phyloP scores from a whole-genome alignment of 2,113 vertebrate genomes.

The Phalacrocorax pelagicus region DNA sequence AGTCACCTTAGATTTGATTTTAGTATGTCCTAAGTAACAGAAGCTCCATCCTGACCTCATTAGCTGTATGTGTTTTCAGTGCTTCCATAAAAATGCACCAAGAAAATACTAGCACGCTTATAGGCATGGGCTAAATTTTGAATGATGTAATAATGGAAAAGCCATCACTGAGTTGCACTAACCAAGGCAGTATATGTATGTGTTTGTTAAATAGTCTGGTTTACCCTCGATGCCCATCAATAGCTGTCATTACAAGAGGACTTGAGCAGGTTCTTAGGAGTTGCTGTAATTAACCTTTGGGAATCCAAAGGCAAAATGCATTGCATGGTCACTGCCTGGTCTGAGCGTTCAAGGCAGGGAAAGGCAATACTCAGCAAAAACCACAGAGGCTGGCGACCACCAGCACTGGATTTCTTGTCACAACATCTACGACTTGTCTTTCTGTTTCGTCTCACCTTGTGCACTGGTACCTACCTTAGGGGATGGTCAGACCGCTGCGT shows the following conservation, averaged over 20 bases:
- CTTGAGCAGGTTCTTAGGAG: not conserved
- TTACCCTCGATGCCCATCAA: not conserved
- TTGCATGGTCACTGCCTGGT: not conserved
- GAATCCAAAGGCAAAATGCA: not conserved
- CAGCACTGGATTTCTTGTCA: not conserved
- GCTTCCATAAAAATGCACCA: not conserved
- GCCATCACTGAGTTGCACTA: not conserved
- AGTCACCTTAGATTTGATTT: not conserved
- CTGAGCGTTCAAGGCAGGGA: not conserved
- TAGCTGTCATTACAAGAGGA: not conserved
- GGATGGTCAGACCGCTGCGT: no score
- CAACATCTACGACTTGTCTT: not conserved
- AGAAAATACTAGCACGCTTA: not conserved
- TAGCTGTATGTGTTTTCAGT: not conserved
- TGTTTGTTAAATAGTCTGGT: not conserved
- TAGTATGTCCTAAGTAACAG: not conserved
- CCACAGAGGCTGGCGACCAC: not conserved
- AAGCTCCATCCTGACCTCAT: not conserved
- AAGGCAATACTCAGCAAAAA: not conserved
- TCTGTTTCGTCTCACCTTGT: not conserved
- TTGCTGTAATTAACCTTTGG: not conserved
- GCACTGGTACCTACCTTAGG: not conserved
- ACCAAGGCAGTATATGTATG: not conserved
- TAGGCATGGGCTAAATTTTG: not conserved
- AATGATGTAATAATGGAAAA: not conserved